These are phyloP conservation scores for Scaeva pyrastri DNA, from an alignment of 2,888 invertebrate genomes.

Conservation along the genomic window DNA sequence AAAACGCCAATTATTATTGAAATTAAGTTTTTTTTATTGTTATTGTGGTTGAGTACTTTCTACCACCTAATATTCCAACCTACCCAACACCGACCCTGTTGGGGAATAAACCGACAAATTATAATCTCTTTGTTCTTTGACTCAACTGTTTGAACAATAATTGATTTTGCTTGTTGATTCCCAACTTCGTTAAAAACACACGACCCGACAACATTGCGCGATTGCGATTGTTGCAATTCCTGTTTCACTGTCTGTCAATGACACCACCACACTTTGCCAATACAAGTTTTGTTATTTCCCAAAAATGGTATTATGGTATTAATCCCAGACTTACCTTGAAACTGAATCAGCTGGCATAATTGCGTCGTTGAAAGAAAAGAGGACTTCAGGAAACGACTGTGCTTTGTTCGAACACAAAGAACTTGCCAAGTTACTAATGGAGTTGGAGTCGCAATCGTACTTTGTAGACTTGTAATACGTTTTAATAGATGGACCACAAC, in stretches of 20 bases:
- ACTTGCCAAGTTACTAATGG: slow-evolving; percentile 6
- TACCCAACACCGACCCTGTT: not conserved
- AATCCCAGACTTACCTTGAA: slow-evolving; percentile 69
- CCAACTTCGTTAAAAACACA: slow-evolving; percentile 4
- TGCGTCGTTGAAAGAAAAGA: slow-evolving; percentile 62
- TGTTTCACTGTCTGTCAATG: slow-evolving; percentile 43
- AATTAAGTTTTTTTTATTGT: not conserved
- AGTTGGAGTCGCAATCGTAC: not conserved
- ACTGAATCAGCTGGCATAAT: slow-evolving; percentile 72
- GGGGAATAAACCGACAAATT: slow-evolving; percentile 38
- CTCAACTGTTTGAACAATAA: not conserved
- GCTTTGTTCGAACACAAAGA: slow-evolving; percentile 64
- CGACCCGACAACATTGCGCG: not conserved
- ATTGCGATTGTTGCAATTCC: slow-evolving; percentile 49
- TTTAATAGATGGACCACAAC: not conserved
- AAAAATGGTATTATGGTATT: slow-evolving; percentile 63
- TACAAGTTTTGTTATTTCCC: slow-evolving; percentile 33
- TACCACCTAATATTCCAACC: not conserved
- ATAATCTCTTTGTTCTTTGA: slow-evolving; percentile 62
- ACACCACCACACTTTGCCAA: slow-evolving; percentile 16
- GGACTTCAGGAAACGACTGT: slow-evolving; percentile 29
- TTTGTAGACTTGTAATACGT: not conserved
- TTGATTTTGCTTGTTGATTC: slow-evolving; percentile 27
- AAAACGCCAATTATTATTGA: not conserved
- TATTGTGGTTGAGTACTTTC: not conserved